These are phyloP conservation scores for Takifugu bimaculatus DNA, from an alignment of 2,113 vertebrate genomes.

Conservation along the genomic window DNA sequence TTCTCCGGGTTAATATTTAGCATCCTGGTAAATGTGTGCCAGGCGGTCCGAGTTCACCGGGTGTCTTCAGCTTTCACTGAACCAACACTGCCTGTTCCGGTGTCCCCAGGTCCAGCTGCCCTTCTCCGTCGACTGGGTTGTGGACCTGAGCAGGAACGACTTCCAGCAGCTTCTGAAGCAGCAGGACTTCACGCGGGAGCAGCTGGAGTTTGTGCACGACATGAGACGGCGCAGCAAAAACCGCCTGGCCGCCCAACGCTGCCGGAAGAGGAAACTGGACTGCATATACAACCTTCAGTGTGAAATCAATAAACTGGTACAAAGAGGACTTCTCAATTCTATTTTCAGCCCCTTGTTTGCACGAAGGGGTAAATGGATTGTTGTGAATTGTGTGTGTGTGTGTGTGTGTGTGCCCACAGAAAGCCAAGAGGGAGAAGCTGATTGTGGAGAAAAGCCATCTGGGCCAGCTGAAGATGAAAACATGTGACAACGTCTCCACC, in stretches of 20 bases:
- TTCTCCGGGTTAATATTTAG: slow-evolving; percentile 39
- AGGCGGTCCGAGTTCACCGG: not conserved
- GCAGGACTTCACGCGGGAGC: slow-evolving; percentile 83
- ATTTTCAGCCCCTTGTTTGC: not conserved
- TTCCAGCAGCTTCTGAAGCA: slow-evolving; percentile 93
- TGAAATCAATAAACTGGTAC: slow-evolving; percentile 93
- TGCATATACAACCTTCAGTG: slow-evolving; percentile 93
- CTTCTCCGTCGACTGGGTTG: slow-evolving; percentile 85
- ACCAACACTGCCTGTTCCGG: not conserved
- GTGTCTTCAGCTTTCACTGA: not conserved
- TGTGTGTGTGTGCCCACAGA: slow-evolving; percentile 64
- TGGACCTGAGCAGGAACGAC: slow-evolving; percentile 87
- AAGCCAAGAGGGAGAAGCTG: slow-evolving; percentile 84
- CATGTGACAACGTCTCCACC: slow-evolving; percentile 82
- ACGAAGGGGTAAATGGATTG: not conserved
- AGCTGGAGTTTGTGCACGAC: slow-evolving; percentile 91
- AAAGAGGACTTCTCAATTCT: slow-evolving; percentile 34
- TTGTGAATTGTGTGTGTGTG: slow-evolving; percentile 18
- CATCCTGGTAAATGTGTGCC: slow-evolving; percentile 19
- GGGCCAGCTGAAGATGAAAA: slow-evolving; percentile 81
- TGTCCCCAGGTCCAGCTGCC: slow-evolving; percentile 84
- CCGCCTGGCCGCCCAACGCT: slow-evolving; percentile 90
- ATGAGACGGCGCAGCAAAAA: slow-evolving; percentile 94
- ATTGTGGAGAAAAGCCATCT: slow-evolving; percentile 83
- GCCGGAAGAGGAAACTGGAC: slow-evolving; percentile 94